Percentiles rank a stretch among this genome's conserved stretches.
Evolutionary conservation across 2,888 invertebrate species (phyloP).

Genomic region (Corythucha ciliata): DNA sequence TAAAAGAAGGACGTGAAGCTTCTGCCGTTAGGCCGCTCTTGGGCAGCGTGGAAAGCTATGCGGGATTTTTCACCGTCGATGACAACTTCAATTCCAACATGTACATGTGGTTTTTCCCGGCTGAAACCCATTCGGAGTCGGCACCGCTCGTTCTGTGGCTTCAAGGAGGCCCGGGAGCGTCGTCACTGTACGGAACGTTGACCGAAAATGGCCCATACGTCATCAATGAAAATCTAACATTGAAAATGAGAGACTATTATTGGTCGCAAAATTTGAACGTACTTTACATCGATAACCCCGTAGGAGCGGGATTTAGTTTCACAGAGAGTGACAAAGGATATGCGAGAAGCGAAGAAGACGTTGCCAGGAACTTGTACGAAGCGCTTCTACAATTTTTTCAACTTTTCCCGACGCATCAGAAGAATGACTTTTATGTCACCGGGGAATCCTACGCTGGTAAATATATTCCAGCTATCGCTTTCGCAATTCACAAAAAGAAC

Average conservation of each 20-base stretch:
- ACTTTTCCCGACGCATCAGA: slow-evolving; percentile 64
- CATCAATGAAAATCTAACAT: slow-evolving; percentile 38
- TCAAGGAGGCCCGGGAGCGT: slow-evolving; percentile 76
- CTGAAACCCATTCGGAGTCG: slow-evolving; percentile 42
- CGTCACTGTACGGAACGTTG: slow-evolving; percentile 70
- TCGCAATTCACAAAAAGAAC: slow-evolving; percentile 55
- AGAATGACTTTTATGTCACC: slow-evolving; percentile 71
- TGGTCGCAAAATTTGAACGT: slow-evolving; percentile 73
- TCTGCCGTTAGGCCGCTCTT: slow-evolving; percentile 30
- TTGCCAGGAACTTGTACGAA: slow-evolving; percentile 68
- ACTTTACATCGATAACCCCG: slow-evolving; percentile 87
- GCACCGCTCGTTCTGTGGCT: slow-evolving; percentile 68
- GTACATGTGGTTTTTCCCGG: slow-evolving; percentile 48
- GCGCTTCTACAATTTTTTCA: slow-evolving; percentile 73
- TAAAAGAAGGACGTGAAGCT: slow-evolving; percentile 42
- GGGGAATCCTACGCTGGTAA: slow-evolving; percentile 86
- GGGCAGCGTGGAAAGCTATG: slow-evolving; percentile 46
- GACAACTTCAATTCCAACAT: slow-evolving; percentile 45
- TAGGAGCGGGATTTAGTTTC: slow-evolving; percentile 86
- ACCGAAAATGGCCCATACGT: slow-evolving; percentile 72
- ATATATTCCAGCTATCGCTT: slow-evolving; percentile 57
- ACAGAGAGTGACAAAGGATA: slow-evolving; percentile 67
- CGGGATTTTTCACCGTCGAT: slow-evolving; percentile 55
- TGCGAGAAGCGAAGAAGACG: slow-evolving; percentile 65
- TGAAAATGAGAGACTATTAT: slow-evolving; percentile 57